Evolutionary conservation across 2,113 vertebrate genomes (phyloP).

Genomic region (Lonchura striata): DNA sequence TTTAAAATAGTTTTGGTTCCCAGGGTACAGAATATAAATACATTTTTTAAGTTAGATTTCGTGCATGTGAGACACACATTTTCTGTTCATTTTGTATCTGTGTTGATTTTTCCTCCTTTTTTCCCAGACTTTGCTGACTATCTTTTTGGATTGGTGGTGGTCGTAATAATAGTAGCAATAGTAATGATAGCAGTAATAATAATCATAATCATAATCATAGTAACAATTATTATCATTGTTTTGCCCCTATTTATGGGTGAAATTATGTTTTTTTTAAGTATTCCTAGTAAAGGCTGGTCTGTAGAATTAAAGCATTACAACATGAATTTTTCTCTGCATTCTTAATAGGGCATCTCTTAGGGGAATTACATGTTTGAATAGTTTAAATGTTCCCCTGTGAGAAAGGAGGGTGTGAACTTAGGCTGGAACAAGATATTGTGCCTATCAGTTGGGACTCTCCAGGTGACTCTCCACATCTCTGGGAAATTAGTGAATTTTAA

Average conservation of each 20-base stretch:
- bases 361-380: background rate
- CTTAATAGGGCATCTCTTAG: conserved; percentile 5
- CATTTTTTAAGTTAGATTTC: background rate
- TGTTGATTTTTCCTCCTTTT: background rate
- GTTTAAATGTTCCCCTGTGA: background rate
- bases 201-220: background rate
- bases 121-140: background rate
- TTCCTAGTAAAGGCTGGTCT: background rate
- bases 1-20: background rate
- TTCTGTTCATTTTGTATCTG: background rate
- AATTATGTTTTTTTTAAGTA: background rate
- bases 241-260: background rate
- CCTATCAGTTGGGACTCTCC: background rate
- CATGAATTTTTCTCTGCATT: background rate
- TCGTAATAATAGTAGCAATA: background rate
- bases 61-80: accelerated
- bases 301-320: background rate
- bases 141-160: background rate
- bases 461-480: background rate
- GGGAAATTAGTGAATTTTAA: background rate
- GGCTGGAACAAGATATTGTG: background rate
- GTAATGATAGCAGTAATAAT: background rate
- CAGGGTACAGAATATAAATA: background rate
- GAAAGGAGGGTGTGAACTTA: background rate
- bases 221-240: background rate